Evolutionary conservation across 1,140 invertebrate genomes (phyloP).

Genomic region (Zaprionus inermis): DNA sequence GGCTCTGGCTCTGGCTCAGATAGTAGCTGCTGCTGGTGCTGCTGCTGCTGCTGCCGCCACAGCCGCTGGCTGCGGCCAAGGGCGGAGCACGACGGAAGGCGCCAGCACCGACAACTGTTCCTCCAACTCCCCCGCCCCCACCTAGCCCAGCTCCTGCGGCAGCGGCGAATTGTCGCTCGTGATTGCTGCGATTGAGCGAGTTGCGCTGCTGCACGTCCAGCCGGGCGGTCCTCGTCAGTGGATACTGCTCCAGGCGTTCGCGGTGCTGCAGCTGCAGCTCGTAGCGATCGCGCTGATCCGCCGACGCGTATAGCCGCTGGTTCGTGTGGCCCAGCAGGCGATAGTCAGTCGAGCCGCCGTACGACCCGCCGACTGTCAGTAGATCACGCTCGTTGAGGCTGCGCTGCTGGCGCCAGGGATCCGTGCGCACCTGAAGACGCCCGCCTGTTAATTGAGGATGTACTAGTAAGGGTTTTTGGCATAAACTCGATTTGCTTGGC

Average conservation of each 20-base stretch:
- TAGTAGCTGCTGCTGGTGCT: constrained; percentile 78
- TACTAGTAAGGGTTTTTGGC: constrained; percentile 44
- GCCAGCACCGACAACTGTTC: constrained; percentile 29
- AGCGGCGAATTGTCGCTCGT: constrained; percentile 73
- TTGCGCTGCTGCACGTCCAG: constrained; percentile 83
- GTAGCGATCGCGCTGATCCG: constrained; percentile 79
- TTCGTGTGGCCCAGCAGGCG: constrained; percentile 66
- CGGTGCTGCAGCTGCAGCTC: constrained; percentile 79
- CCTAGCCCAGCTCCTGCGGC: constrained; percentile 12
- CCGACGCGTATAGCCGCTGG: constrained; percentile 76
- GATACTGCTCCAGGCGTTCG: constrained; percentile 78
- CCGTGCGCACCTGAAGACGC: constrained; percentile 76
- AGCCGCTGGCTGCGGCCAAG: constrained; percentile 67
- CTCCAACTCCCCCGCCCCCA: constrained; percentile 18
- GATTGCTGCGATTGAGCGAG: constrained; percentile 80
- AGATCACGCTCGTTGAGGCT: constrained; percentile 81
- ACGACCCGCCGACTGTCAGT: constrained; percentile 65
- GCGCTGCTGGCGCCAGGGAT: constrained; percentile 80
- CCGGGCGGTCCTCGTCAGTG: constrained; percentile 73
- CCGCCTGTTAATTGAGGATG: constrained; percentile 75
- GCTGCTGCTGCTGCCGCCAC: constrained; percentile 69
- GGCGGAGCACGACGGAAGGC: constrained; percentile 73
- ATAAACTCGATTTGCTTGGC: constrained; percentile 35
- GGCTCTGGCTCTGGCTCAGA: constrained; percentile 48
- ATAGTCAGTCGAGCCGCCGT: constrained; percentile 54